Percentiles rank a stretch among this genome's conserved stretches.
These are phyloP conservation scores for Zosterops hypoxanthus DNA, from an alignment of 2,113 vertebrate species.

Conservation along the genomic window DNA sequence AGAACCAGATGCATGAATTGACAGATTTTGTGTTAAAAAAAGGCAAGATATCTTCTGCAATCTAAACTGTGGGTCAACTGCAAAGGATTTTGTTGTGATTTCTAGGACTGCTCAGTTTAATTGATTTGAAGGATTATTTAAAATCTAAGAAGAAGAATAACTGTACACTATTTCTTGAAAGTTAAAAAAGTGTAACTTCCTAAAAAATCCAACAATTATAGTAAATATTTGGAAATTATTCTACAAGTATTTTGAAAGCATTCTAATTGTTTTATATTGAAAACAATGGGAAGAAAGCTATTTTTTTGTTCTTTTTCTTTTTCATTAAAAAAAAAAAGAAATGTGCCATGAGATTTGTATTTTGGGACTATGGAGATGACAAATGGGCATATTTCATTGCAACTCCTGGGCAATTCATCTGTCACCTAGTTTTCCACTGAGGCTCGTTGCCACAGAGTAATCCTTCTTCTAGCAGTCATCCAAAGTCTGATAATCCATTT, in stretches of 20 bases:
- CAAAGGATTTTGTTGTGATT: neutral
- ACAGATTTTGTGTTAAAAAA: neutral
- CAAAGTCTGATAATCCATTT: neutral
- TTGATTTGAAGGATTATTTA: neutral
- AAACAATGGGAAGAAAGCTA: neutral
- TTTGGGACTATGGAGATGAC: neutral
- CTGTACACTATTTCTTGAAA: neutral
- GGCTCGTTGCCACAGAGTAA: neutral
- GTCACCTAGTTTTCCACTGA: conserved; percentile 8
- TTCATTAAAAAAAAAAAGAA: neutral
- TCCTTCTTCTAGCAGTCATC: conserved; percentile 3
- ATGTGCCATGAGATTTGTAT: neutral
- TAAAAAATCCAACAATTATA: neutral
- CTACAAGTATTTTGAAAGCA: neutral
- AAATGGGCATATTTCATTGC: neutral
- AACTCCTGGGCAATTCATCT: neutral
- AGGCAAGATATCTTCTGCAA: neutral
- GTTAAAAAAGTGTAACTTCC: neutral
- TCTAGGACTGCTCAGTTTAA: neutral
- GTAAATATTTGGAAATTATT: neutral
- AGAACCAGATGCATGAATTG: neutral
- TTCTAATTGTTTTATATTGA: neutral
- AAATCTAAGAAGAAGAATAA: neutral
- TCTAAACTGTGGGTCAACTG: neutral
- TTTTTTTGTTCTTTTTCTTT: neutral